phyloP scores from a whole-genome alignment of 92 coral and sea anemone species.

The Zoanthus sansibaricus region DNA sequence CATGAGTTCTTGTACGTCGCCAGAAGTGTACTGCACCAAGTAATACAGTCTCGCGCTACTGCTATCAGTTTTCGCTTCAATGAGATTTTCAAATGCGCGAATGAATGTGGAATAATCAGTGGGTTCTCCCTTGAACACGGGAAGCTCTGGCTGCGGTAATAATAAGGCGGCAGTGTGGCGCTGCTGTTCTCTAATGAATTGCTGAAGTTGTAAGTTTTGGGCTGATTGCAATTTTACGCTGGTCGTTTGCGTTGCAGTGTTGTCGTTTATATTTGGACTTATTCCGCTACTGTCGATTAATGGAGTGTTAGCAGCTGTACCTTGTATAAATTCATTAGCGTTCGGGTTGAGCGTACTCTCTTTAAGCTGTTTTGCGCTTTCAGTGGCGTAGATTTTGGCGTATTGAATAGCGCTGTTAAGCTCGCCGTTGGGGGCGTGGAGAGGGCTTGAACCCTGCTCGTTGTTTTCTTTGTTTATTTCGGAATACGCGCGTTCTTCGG shows the following conservation, averaged over 20 bases:
- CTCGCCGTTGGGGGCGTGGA: neutral
- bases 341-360: neutral
- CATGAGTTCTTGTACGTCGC: conserved; percentile 22
- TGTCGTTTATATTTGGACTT: neutral
- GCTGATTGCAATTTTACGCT: conserved; percentile 16
- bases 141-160: conserved; percentile 55
- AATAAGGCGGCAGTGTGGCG: conserved; percentile 44
- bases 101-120: neutral
- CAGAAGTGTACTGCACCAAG: conserved; percentile 40
- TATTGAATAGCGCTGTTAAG: neutral
- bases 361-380: neutral
- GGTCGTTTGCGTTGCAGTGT: neutral
- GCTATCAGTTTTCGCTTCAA: conserved; percentile 23
- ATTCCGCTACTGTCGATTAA: neutral
- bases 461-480: conserved; percentile 27
- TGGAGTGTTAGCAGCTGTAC: conserved; percentile 13
- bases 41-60: conserved; percentile 55
- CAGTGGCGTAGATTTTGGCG: neutral
- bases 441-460: conserved; percentile 24
- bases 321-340: neutral
- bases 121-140: neutral
- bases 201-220: conserved; percentile 26
- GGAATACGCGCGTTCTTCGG: conserved; percentile 45
- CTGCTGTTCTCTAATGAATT: conserved; percentile 46
- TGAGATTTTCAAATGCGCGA: neutral